These are phyloP conservation scores for Mallateleia sp. DNA, from an alignment of 2,888 invertebrate species.

Conservation along the genomic window DNA sequence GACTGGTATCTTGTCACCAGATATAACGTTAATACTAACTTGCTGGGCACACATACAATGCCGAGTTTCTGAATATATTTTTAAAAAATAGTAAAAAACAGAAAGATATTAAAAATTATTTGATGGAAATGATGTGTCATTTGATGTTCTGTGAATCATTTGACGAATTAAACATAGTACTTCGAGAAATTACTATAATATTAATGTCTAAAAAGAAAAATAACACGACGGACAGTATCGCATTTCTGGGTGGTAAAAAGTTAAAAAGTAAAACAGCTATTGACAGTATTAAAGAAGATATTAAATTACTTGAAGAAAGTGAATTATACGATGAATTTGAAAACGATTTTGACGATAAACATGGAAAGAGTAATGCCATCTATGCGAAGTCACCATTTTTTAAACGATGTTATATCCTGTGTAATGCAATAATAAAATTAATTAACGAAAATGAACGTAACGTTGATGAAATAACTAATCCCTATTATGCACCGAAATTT, in stretches of 20 bases:
- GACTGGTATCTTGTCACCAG: not conserved
- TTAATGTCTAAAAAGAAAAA: not conserved
- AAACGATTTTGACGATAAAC: not conserved
- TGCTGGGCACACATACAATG: constrained; percentile 71
- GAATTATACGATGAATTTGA: not conserved
- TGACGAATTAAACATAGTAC: constrained; percentile 27
- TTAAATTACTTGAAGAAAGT: not conserved
- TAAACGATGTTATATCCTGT: not conserved
- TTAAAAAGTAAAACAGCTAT: constrained; percentile 13
- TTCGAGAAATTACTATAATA: constrained; percentile 39
- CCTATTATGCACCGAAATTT: constrained; percentile 69
- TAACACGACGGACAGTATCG: not conserved
- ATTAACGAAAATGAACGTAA: not conserved
- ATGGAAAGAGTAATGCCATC: constrained; percentile 34
- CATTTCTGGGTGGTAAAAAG: constrained; percentile 27
- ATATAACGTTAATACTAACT: constrained; percentile 36
- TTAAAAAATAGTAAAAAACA: constrained; percentile 29
- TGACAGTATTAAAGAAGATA: constrained; percentile 24
- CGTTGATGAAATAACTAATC: constrained; percentile 24
- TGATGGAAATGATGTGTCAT: constrained; percentile 59
- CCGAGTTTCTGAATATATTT: constrained; percentile 43
- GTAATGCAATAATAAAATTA: not conserved
- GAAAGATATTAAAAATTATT: constrained; percentile 34
- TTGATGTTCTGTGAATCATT: constrained; percentile 50
- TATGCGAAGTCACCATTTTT: constrained; percentile 66